Base-by-base conservation (phyloP, 2,888 invertebrate genomes). In the Drosophila gaucha region DNA sequence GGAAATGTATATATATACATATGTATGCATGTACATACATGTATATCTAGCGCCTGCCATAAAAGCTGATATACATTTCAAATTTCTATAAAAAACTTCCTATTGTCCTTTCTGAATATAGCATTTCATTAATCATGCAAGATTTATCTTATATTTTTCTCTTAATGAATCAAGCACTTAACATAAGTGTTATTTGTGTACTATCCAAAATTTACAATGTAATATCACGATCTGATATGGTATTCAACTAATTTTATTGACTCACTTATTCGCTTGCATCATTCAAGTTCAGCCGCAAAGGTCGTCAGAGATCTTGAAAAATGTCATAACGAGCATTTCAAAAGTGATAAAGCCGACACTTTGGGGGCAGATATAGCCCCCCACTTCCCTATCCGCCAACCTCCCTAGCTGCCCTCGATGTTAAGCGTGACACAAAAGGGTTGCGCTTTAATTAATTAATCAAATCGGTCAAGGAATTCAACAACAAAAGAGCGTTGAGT, bases 391-490 rank as follows among this genome's bases (percentile, higher is more conserved):
- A 8, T 8, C n/a, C 22, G 14, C 6, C 14, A 3, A 1, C 10
- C 0, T 14, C 6, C 1, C 2, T n/a, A n/a, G n/a, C n/a, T n/a
- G n/a, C n/a, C n/a, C n/a, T n/a, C 35, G 62, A 33, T 66, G 66
- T 62, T 18, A 41, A 62, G 62, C 43, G 62, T 56, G 67, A 38
- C 64, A 62, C 66, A 63, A 85, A 80, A 86, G 82, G 82, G 87
- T 86, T 82, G 87, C 59, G 79, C 70, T 67, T 86, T 87, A 84
- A 84, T 84, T 89, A 89, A 89, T 84, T 84, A 89, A 84, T 84
- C 88, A 79, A 84, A 89, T 80, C 89, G 87, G 62, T 64, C 59
- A 86, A 84, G 78, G 64, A 88, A 86, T 86, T 75, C 60, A 35
- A 14, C 50, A 38, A 46, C 18, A 44, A 44, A 39, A 30, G 46